A percentile compares a stretch with the other conserved stretches of the same genome.
phyloP scores from a whole-genome alignment of 2,888 invertebrate genomes.

The Myathropa florea region DNA sequence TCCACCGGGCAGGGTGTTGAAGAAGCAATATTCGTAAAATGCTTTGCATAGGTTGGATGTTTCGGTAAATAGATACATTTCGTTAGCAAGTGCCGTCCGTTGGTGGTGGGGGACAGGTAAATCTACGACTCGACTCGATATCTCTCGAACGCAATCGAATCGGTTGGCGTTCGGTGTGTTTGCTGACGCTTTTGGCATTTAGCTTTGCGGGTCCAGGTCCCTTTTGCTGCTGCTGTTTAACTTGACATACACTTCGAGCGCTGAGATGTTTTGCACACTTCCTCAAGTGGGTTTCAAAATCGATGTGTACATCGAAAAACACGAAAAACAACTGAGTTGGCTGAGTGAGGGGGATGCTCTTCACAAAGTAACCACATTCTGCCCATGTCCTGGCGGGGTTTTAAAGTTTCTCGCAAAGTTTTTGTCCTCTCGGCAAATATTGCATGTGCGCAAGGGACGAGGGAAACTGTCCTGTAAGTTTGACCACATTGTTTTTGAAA shows the following conservation, averaged over 20 bases:
- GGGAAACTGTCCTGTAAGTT: no score
- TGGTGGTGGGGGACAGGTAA: not conserved
- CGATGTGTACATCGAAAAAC: no score
- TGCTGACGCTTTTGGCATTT: constrained; percentile 13
- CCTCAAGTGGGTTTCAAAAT: no score
- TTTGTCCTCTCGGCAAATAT: no score
- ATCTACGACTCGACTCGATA: not conserved
- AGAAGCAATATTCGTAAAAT: constrained; percentile 61
- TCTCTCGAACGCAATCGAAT: constrained; percentile 5
- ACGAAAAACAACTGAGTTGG: no score
- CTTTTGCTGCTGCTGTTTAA: not conserved
- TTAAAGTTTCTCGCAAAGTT: no score
- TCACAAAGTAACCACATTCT: no score
- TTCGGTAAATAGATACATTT: constrained; percentile 62
- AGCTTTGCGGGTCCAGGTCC: constrained; percentile 6
- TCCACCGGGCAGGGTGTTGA: not conserved
- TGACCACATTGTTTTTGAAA: no score
- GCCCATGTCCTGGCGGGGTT: no score
- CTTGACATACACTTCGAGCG: not conserved
- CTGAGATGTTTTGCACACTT: not conserved
- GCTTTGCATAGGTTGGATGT: constrained; percentile 55
- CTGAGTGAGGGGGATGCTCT: no score
- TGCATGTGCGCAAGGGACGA: no score
- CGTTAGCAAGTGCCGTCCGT: constrained; percentile 8
- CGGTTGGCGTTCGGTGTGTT: no score